Conservation (phyloP, 2,797 vertebrate genomes). For the Eidolon dupreanum region DNA sequence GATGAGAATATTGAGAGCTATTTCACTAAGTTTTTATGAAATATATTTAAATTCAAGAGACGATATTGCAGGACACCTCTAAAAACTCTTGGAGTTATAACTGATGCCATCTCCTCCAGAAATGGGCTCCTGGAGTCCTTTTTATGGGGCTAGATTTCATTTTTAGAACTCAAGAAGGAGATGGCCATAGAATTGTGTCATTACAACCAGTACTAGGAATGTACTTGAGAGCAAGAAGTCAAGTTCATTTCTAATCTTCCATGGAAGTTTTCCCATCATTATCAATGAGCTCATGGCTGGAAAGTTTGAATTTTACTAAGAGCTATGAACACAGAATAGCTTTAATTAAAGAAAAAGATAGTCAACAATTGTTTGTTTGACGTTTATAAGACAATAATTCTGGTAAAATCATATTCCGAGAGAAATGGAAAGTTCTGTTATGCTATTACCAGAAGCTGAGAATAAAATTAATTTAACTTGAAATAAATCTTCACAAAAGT, state of each 20-base stretch:
- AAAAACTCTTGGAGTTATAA: neutral
- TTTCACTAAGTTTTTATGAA: neutral
- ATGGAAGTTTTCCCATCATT: conserved; percentile 56
- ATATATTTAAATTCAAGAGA: neutral
- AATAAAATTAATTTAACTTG: conserved; percentile 77
- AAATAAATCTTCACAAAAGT: conserved; percentile 74
- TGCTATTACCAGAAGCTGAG: conserved; percentile 77
- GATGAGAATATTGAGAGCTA: neutral
- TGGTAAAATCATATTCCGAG: conserved; percentile 74
- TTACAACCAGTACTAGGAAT: neutral
- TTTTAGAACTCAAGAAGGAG: neutral
- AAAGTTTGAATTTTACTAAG: conserved; percentile 72
- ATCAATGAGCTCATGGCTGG: conserved; percentile 64
- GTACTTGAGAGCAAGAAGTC: conserved; percentile 28
- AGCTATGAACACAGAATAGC: conserved; percentile 60
- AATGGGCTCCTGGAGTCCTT: neutral
- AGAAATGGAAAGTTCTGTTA: conserved; percentile 76
- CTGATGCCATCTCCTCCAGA: neutral
- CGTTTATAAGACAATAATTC: conserved; percentile 76
- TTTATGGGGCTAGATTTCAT: conserved; percentile 36
- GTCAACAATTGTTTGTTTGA: conserved; percentile 77
- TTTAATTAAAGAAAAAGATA: conserved; percentile 80
- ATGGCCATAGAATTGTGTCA: neutral
- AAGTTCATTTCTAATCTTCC: conserved; percentile 59
- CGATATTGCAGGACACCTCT: neutral